A percentile compares a stretch with the other conserved stretches of the same genome.
These are phyloP conservation scores for Melitaea cinxia DNA, from an alignment of 1,140 invertebrate species.

Conservation along the genomic window DNA sequence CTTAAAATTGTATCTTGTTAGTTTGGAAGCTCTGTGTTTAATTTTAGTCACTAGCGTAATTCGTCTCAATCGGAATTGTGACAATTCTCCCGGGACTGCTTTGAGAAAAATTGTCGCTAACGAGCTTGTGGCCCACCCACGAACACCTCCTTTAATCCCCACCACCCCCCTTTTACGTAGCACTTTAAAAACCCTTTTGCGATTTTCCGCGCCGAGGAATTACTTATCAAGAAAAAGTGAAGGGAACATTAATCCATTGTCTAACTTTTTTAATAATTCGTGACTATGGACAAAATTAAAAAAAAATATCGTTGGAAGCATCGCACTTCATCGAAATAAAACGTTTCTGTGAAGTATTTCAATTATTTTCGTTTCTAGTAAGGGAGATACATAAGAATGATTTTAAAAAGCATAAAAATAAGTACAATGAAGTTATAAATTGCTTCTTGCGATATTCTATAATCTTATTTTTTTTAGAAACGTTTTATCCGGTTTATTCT, in stretches of 20 bases:
- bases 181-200: constrained; percentile 78
- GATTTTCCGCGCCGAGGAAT: constrained; percentile 71
- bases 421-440: not conserved
- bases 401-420: not conserved
- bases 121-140: constrained; percentile 62
- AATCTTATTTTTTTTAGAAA: too few relatives aligned
- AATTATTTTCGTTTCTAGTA: constrained; percentile 29
- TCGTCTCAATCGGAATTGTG: constrained; percentile 37
- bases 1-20: not conserved
- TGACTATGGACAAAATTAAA: constrained; percentile 21
- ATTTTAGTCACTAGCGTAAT: constrained; percentile 33
- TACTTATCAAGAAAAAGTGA: constrained; percentile 69
- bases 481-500: too few relatives aligned
- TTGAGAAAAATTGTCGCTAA: constrained; percentile 80
- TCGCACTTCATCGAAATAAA: not conserved
- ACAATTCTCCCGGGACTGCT: constrained; percentile 59
- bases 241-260: constrained; percentile 60
- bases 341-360: not conserved
- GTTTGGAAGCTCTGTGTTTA: constrained; percentile 6
- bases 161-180: constrained; percentile 56
- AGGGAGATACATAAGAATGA: not conserved
- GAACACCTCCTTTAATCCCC: constrained; percentile 56
- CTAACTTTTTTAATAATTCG: constrained; percentile 49
- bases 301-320: not conserved
- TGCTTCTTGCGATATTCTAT: not conserved